phyloP scores from a whole-genome alignment of 64 coral and sea anemone species.

The Dendrophyllia cribrosa region DNA sequence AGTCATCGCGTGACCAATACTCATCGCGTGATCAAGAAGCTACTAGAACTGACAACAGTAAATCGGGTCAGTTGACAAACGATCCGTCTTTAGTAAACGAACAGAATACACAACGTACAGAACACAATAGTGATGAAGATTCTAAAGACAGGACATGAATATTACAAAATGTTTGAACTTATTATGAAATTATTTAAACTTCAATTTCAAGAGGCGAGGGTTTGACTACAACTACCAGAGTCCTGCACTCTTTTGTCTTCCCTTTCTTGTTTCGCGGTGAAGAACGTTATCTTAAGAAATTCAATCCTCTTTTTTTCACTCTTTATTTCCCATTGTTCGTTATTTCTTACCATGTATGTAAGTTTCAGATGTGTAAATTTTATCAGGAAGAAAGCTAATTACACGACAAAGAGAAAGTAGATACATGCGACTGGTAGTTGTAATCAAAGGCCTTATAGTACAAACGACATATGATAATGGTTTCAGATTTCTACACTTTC shows the following conservation, averaged over 20 bases:
- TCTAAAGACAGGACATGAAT: constrained; percentile 19
- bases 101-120: neutral
- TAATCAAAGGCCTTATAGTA: too few relatives aligned
- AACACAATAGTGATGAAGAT: neutral
- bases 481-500: too few relatives aligned
- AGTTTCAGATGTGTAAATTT: neutral
- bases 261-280: neutral
- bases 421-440: too few relatives aligned
- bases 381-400: too few relatives aligned
- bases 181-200: neutral
- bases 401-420: too few relatives aligned
- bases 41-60: neutral
- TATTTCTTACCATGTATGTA: neutral
- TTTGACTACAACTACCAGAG: neutral
- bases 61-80: constrained; percentile 3
- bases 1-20: too few relatives aligned
- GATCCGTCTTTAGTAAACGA: neutral
- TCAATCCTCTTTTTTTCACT: too few relatives aligned
- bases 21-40: neutral
- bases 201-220: neutral
- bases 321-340: too few relatives aligned
- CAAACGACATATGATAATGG: too few relatives aligned
- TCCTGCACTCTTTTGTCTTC: neutral
- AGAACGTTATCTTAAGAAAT: neutral
- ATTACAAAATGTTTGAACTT: neutral